These are phyloP conservation scores for Pogonocherus hispidulus DNA, from an alignment of 2,888 invertebrate species.

Conservation along the genomic window DNA sequence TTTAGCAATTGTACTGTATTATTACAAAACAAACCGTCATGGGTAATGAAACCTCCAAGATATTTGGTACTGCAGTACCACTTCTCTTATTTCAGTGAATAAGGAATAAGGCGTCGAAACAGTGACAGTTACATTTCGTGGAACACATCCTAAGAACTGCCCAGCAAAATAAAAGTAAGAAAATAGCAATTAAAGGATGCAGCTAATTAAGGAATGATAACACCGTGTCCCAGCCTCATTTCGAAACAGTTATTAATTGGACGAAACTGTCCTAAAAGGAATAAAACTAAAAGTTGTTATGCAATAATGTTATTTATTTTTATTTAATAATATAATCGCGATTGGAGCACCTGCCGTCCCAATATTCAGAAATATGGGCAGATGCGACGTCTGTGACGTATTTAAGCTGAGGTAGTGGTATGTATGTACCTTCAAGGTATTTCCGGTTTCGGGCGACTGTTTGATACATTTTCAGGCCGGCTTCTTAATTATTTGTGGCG, in stretches of 20 bases:
- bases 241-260: conserved; percentile 48
- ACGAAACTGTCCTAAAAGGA: conserved; percentile 41
- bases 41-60: no score
- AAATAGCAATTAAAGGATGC: conserved; percentile 1
- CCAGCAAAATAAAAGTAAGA: not conserved
- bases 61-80: no score
- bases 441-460: conserved; percentile 47
- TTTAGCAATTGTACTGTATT: no score
- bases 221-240: conserved; percentile 32
- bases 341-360: conserved; percentile 60
- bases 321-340: conserved; percentile 57
- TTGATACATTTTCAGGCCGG: conserved; percentile 12
- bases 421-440: conserved; percentile 50
- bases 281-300: conserved; percentile 45
- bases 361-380: conserved; percentile 61
- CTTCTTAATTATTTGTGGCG: not conserved
- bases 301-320: conserved; percentile 53
- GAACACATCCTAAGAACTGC: not conserved
- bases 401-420: conserved; percentile 42
- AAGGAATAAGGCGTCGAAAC: not conserved
- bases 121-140: not conserved
- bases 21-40: no score
- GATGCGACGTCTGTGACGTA: conserved; percentile 53
- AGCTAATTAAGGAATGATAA: not conserved
- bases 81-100: not conserved